Base-by-base conservation (phyloP, 2,113 vertebrate genomes). In the Oplegnathus fasciatus region DNA sequence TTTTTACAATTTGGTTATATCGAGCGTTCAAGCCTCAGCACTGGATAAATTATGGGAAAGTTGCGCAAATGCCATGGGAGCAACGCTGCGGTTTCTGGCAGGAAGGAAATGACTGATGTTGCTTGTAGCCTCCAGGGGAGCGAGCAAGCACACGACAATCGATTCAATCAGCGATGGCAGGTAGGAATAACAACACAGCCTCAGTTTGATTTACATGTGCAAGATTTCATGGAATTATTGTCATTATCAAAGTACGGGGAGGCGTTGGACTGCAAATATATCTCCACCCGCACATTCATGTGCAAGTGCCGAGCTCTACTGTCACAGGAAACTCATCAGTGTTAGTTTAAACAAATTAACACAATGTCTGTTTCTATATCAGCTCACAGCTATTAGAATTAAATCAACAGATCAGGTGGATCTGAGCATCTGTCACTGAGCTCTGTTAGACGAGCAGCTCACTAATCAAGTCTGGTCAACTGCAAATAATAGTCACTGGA, bases 91-190 rank as follows among this genome's bases (percentile, higher is more conserved):
- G 37, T 76, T 85, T 86, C 83, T 86, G 68, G 55, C 83, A 71
- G 83, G 77, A 60, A 79, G 71, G 79, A 79, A 72, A 58, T 78
- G 87, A 91, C 82, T 91, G 89, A 92, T 89, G 91, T 77, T 78
- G 85, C 88, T 88, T 74, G 89, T 84, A 85, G 92, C 86, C 88
- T 91, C 83, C 86, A 83, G 89, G 88, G 85, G 81, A 87, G 83
- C 26, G 9, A 76, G 77, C 80, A 20, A 58, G 60, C 77, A 17
- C 82, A 24, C 55, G 32, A 68, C 90, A 87, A 87, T 91, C 84
- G 69, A 89, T 91, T 90, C 87, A 86, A 82, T 85, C 80, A 75
- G 75, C 34, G 9, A 75, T 37, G 77, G 79, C 89, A 80, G 87
- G 64, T 78, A 73, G 72, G 60, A 83, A 69, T 55, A 73, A 82